Conservation (phyloP, 2,797 vertebrate genomes). For the Arremon brunneinucha region DNA sequence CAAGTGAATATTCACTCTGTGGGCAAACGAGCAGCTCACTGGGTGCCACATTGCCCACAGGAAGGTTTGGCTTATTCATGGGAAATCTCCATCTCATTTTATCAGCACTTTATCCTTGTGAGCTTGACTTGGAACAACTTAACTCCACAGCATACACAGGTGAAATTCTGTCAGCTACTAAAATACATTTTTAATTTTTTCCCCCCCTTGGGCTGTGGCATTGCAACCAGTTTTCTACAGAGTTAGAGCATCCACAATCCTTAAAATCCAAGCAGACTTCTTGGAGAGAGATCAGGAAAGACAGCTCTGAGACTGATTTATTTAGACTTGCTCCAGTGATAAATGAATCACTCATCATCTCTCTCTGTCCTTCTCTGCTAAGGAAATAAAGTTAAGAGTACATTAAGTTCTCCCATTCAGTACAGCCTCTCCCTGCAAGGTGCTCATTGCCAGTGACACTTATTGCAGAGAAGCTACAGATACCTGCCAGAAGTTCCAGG, state of each 20-base stretch:
- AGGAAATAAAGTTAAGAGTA: background rate
- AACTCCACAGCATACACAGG: background rate
- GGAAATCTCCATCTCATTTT: background rate
- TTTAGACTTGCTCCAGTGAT: background rate
- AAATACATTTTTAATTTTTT: background rate
- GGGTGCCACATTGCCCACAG: background rate
- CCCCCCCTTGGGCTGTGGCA: background rate
- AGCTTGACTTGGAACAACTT: background rate
- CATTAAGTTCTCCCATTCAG: background rate
- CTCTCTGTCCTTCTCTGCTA: background rate
- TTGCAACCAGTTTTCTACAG: background rate
- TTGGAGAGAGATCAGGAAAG: background rate
- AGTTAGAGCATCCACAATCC: rapidly evolving
- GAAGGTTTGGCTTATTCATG: background rate
- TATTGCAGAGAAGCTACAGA: background rate
- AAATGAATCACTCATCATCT: background rate
- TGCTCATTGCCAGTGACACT: background rate
- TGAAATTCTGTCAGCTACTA: background rate
- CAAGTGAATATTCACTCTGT: background rate
- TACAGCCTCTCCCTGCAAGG: background rate
- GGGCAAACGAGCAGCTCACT: background rate
- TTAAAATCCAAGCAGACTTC: background rate
- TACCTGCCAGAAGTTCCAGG: background rate
- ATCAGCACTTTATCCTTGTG: background rate
- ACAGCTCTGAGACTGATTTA: background rate